Evolutionary conservation across 2,797 vertebrate species (phyloP).

Genomic region (Neopelma chrysocephalum): DNA sequence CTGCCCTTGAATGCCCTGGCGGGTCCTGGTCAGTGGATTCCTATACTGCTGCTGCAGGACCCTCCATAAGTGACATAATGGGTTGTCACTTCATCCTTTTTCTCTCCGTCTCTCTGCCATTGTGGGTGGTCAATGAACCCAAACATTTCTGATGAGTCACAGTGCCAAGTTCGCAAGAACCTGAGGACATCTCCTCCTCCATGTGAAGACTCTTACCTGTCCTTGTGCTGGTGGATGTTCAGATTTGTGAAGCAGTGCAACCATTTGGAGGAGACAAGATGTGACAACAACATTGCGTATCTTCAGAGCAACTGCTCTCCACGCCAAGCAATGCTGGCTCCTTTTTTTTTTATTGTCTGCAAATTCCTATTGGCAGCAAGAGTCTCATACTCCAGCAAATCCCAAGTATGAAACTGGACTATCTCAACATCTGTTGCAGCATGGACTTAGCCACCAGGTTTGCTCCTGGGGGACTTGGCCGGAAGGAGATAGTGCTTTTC

Average conservation of each 20-base stretch:
- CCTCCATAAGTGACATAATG: not conserved
- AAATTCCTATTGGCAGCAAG: not conserved
- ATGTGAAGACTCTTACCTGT: not conserved
- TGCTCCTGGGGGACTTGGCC: not conserved
- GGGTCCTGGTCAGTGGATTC: not conserved
- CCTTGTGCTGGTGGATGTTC: not conserved
- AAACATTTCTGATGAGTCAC: not conserved
- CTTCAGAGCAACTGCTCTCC: not conserved
- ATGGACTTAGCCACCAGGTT: not conserved
- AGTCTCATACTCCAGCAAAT: not conserved
- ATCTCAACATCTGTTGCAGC: not conserved
- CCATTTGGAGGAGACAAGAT: not conserved
- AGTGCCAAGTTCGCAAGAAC: not conserved
- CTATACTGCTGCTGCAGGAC: not conserved
- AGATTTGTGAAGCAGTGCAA: not conserved
- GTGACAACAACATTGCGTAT: not conserved
- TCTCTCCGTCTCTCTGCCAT: not conserved
- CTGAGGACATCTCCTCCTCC: not conserved
- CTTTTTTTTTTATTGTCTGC: not conserved
- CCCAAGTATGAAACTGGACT: not conserved
- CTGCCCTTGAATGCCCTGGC: not conserved
- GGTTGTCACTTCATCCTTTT: not conserved
- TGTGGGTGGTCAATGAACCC: not conserved
- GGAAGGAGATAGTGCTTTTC: not conserved
- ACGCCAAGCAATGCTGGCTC: accelerated